phyloP scores from a whole-genome alignment of 2,113 vertebrate genomes.

The Agelaius phoeniceus region DNA sequence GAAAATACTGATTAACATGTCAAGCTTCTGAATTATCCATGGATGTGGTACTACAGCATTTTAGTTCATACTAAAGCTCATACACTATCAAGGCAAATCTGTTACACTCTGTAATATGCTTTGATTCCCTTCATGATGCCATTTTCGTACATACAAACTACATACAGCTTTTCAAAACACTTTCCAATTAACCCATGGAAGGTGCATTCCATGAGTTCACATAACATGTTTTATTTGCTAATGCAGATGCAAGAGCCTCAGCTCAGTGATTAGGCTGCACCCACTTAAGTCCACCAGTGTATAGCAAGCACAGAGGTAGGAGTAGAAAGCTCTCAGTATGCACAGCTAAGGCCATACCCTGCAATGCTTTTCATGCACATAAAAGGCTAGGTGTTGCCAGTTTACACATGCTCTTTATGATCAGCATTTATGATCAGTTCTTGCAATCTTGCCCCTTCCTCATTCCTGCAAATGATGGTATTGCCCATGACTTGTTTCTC shows the following conservation, averaged over 20 bases:
- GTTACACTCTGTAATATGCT: neutral
- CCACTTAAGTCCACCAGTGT: neutral
- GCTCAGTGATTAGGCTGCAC: neutral
- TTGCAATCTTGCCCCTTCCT: neutral
- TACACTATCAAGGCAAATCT: neutral
- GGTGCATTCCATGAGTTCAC: neutral
- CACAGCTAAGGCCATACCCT: neutral
- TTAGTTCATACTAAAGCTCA: neutral
- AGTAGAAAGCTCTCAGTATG: neutral
- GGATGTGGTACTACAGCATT: neutral
- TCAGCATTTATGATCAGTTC: neutral
- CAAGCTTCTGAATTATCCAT: neutral
- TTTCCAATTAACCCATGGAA: neutral
- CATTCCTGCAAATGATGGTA: neutral
- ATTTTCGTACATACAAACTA: neutral
- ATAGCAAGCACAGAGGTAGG: neutral
- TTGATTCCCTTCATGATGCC: neutral
- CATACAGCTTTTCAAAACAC: neutral
- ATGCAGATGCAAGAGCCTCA: neutral
- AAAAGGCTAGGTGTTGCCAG: neutral
- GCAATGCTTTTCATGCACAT: neutral
- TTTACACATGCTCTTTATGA: neutral
- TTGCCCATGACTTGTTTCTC: neutral
- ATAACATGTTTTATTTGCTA: neutral
- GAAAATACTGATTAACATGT: neutral